A percentile compares a stretch with the other conserved stretches of the same genome.
These are phyloP conservation scores for Agelastica alni DNA, from an alignment of 2,888 invertebrate species.

Conservation along the genomic window DNA sequence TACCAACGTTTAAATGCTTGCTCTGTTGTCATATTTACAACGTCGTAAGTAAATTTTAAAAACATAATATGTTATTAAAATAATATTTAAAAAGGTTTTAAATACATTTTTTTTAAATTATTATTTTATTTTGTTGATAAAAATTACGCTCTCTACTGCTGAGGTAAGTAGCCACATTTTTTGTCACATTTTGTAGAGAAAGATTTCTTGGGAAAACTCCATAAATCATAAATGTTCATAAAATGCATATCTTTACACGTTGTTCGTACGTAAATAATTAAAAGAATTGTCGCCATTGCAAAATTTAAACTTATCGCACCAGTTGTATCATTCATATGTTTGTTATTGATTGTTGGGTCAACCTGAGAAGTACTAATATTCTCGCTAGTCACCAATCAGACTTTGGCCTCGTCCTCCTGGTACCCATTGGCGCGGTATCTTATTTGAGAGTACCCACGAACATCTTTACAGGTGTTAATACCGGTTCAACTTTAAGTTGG, in stretches of 20 bases:
- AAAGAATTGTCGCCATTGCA: constrained; percentile 7
- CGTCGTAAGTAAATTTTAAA: too few species aligned
- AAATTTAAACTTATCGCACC: constrained; percentile 4
- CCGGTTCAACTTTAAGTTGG: constrained; percentile 30
- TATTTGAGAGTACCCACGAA: constrained; percentile 36
- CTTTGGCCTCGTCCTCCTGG: constrained; percentile 40
- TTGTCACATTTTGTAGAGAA: not conserved
- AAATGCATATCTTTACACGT: too few species aligned
- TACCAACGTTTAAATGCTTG: too few species aligned
- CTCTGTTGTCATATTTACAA: too few species aligned
- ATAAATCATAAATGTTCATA: too few species aligned
- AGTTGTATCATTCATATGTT: constrained; percentile 16
- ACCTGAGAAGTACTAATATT: constrained; percentile 46
- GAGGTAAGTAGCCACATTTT: too few species aligned
- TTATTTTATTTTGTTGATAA: too few species aligned
- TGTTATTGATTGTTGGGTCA: constrained; percentile 36
- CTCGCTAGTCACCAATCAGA: constrained; percentile 45
- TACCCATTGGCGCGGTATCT: constrained; percentile 43
- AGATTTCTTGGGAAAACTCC: not conserved
- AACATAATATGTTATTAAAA: too few species aligned
- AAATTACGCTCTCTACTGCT: too few species aligned
- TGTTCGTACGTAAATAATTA: not conserved
- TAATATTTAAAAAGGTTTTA: too few species aligned
- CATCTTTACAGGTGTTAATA: constrained; percentile 33
- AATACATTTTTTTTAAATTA: too few species aligned